These are phyloP conservation scores for Arctopsyche grandis DNA, from an alignment of 1,140 invertebrate species.

Conservation along the genomic window DNA sequence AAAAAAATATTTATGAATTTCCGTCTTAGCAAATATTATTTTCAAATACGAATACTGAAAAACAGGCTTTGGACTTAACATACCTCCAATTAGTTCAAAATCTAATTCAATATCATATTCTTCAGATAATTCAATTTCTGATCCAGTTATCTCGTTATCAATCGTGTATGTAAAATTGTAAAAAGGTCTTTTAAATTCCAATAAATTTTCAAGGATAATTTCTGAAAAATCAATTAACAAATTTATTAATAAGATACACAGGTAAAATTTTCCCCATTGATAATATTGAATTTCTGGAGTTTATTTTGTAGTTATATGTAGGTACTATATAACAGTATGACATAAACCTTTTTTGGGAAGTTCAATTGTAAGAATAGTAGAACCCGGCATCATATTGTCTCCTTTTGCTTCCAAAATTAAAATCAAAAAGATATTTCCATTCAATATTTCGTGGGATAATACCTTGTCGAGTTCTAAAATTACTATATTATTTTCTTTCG, in stretches of 20 bases:
- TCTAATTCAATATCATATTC: background rate
- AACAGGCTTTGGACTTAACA: background rate
- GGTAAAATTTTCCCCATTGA: too few species aligned
- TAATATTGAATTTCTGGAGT: too few species aligned
- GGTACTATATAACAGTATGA: background rate
- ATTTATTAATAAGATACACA: too few species aligned
- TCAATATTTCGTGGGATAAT: background rate
- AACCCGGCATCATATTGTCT: background rate
- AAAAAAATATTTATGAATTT: background rate
- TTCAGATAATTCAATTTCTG: background rate
- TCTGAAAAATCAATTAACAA: too few species aligned
- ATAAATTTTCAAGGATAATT: background rate
- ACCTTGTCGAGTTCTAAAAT: background rate
- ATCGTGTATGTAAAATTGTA: background rate
- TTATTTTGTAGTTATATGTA: too few species aligned
- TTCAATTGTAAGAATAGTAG: conserved; percentile 6
- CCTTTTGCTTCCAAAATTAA: background rate
- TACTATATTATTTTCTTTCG: background rate
- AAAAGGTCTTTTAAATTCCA: background rate
- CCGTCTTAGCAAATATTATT: background rate
- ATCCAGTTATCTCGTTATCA: background rate
- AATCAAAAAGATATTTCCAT: background rate
- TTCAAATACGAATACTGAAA: background rate
- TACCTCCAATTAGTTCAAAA: background rate
- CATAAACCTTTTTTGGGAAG: conserved; percentile 3